Evolutionary conservation across 2,113 vertebrate genomes (phyloP).

Genomic region (Cyphotilapia sp.): DNA sequence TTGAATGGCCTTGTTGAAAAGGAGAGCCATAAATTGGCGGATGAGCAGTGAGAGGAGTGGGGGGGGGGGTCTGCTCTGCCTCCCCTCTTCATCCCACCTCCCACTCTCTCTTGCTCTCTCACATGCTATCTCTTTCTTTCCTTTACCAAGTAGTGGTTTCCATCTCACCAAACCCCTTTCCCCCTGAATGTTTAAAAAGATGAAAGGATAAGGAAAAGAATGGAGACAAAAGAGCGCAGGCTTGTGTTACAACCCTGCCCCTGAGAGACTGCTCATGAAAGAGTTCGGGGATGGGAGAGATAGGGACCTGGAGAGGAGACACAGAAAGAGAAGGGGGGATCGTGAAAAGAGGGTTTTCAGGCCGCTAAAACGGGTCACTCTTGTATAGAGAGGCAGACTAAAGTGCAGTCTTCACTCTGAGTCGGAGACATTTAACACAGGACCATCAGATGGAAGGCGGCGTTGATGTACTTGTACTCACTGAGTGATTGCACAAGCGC

Average conservation of each 20-base stretch:
- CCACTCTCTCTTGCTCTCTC: constrained; percentile 19
- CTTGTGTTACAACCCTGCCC: constrained; percentile 71
- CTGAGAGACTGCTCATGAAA: constrained; percentile 73
- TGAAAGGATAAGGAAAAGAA: constrained; percentile 78
- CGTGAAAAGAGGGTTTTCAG: constrained; percentile 60
- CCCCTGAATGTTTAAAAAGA: constrained; percentile 72
- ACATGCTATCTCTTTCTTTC: constrained; percentile 59
- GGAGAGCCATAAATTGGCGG: constrained; percentile 49
- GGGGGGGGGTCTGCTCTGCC: not conserved
- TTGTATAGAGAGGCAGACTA: constrained; percentile 34
- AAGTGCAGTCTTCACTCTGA: constrained; percentile 39
- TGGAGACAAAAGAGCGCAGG: constrained; percentile 68
- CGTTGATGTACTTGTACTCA: constrained; percentile 22
- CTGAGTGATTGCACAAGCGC: constrained; percentile 11
- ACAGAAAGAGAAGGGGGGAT: constrained; percentile 30
- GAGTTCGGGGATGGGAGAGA: constrained; percentile 71
- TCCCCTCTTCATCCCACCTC: not conserved
- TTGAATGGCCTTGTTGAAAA: constrained; percentile 64
- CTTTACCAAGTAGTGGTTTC: constrained; percentile 66
- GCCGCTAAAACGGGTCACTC: constrained; percentile 53
- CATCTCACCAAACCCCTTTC: constrained; percentile 62
- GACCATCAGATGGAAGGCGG: constrained; percentile 1
- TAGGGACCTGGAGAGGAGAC: constrained; percentile 62
- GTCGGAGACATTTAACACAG: constrained; percentile 46
- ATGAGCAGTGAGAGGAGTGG: constrained; percentile 31